Conservation (phyloP, 2,113 vertebrate species). For the Menura novaehollandiae region DNA sequence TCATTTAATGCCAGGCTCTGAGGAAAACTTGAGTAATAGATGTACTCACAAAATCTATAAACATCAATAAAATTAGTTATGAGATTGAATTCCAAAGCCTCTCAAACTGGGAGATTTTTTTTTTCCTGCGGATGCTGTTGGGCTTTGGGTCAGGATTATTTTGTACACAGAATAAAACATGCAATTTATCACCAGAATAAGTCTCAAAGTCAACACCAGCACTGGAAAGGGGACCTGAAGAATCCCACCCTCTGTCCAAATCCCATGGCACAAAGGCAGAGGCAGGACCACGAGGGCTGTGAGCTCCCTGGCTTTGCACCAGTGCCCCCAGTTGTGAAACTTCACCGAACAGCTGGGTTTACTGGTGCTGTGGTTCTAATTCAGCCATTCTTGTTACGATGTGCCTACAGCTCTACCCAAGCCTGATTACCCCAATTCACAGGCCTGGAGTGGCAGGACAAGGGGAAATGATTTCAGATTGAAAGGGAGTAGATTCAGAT, state of each 20-base stretch:
- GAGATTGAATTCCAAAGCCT: not conserved
- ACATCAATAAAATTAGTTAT: not conserved
- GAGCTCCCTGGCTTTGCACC: not conserved
- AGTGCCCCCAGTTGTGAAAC: not conserved
- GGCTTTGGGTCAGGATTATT: not conserved
- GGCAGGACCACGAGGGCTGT: not conserved
- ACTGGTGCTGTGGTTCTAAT: not conserved
- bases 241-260: not conserved
- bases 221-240: not conserved
- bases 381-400: not conserved
- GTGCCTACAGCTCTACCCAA: not conserved
- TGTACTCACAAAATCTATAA: not conserved
- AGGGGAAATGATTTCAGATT: not conserved
- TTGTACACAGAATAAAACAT: not conserved
- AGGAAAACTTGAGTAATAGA: not conserved
- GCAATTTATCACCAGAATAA: not conserved
- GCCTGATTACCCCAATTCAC: not conserved
- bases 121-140: fast-evolving
- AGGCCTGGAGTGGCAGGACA: too few relatives aligned
- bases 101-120: not conserved
- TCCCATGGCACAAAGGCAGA: not conserved
- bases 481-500: not conserved
- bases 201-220: not conserved
- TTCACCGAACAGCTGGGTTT: not conserved
- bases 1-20: not conserved